Conservation (phyloP, 2,888 invertebrate species). For the Andrena flavipes region DNA sequence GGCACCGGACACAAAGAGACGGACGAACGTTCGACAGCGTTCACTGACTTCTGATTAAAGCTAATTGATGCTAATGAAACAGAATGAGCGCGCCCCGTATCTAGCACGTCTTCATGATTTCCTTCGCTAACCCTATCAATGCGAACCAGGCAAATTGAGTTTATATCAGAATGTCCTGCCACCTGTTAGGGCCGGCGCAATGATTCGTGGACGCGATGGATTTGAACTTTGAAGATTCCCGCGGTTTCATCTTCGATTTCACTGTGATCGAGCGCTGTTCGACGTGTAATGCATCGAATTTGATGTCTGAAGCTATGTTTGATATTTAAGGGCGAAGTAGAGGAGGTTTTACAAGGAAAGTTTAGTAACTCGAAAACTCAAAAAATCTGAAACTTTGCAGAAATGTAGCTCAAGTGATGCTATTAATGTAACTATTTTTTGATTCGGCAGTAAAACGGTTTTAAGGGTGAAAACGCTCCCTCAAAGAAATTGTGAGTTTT, state of each 20-base stretch:
- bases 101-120: constrained; percentile 30
- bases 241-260: not conserved
- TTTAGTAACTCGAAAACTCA: no score
- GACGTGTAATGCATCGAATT: constrained; percentile 1
- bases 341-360: not conserved
- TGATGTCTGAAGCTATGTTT: no score
- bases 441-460: no score
- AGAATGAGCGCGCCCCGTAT: not conserved
- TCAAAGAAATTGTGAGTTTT: no score
- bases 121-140: constrained; percentile 25
- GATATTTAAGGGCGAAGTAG: no score
- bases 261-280: not conserved
- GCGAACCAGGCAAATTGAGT: not conserved
- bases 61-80: constrained; percentile 36
- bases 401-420: no score
- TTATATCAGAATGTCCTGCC: constrained; percentile 6
- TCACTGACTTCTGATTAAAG: constrained; percentile 26
- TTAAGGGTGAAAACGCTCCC: no score
- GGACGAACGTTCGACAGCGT: constrained; percentile 15
- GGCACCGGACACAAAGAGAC: not conserved
- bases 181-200: constrained; percentile 32
- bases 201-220: not conserved
- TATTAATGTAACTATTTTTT: no score
- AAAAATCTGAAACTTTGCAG: no score
- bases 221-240: not conserved